These are phyloP conservation scores for Puntigrus tetrazona DNA, from an alignment of 2,113 vertebrate genomes.

Conservation along the genomic window DNA sequence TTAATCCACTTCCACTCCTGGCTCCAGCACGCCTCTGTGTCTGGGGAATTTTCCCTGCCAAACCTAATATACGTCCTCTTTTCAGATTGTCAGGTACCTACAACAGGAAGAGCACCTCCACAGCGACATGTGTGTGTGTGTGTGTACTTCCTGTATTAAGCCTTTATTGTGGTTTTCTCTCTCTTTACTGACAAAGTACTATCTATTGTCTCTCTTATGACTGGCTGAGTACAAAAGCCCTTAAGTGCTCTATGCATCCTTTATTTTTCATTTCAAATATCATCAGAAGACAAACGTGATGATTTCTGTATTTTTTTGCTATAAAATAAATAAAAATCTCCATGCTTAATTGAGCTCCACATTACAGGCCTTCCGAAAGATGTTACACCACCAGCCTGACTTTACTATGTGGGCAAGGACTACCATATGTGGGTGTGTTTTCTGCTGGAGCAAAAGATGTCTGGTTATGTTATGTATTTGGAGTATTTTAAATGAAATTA, in stretches of 20 bases:
- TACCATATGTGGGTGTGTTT: not conserved
- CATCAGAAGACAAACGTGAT: not conserved
- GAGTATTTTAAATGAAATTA: no score
- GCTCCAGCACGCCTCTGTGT: constrained; percentile 31
- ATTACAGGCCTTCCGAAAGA: not conserved
- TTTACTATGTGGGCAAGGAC: not conserved
- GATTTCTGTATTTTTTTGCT: not conserved
- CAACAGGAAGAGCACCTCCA: constrained; percentile 39
- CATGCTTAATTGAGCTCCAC: not conserved
- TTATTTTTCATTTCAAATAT: not conserved
- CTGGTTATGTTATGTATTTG: not conserved
- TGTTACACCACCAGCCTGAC: not conserved
- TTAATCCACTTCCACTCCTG: constrained; percentile 39
- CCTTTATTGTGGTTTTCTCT: no score
- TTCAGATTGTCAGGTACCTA: constrained; percentile 49
- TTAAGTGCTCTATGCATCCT: not conserved
- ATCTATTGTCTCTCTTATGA: constrained; percentile 17
- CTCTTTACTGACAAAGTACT: not conserved
- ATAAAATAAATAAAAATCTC: not conserved
- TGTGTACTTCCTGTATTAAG: no score
- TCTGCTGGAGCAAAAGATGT: not conserved
- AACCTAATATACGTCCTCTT: constrained; percentile 47
- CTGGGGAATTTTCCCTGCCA: constrained; percentile 48
- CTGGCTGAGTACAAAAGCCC: constrained; percentile 13
- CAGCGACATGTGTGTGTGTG: constrained; percentile 8